A percentile compares a stretch with the other conserved stretches of the same genome.
These are phyloP conservation scores for Rhabditophanes sp. DNA, from an alignment of 2,888 invertebrate genomes.

Conservation along the genomic window DNA sequence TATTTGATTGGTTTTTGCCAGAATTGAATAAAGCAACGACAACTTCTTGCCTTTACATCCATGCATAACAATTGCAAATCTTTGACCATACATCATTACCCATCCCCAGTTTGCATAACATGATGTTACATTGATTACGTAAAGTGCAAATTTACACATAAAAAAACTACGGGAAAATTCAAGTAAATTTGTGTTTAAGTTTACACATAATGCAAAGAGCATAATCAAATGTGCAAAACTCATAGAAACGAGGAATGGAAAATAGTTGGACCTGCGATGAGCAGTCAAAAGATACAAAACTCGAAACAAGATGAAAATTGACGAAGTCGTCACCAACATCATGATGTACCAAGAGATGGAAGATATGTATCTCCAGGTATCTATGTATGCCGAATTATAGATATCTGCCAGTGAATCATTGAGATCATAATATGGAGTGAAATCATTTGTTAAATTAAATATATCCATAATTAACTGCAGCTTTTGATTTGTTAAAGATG, in stretches of 20 bases:
- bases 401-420: too few species aligned
- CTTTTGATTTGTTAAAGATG: too few species aligned
- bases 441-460: too few species aligned
- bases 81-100: conserved; percentile 19
- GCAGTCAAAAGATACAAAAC: too few species aligned
- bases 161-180: conserved; percentile 10
- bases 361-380: too few species aligned
- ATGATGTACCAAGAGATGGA: too few species aligned
- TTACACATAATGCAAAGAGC: conserved; percentile 21
- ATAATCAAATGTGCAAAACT: conserved; percentile 22
- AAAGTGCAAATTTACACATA: conserved; percentile 27
- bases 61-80: conserved; percentile 11
- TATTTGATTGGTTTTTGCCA: conserved; percentile 18
- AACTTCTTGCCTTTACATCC: conserved; percentile 13
- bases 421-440: too few species aligned
- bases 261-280: conserved; percentile 26
- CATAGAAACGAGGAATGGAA: conserved; percentile 23
- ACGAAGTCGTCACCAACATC: too few species aligned
- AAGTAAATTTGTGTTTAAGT: conserved; percentile 20
- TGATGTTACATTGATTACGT: conserved; percentile 24
- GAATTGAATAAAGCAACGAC: conserved; percentile 16
- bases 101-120: conserved; percentile 32
- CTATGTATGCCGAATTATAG: too few species aligned
- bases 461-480: too few species aligned
- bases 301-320: too few species aligned